Conservation (phyloP, 1,140 invertebrate genomes). For the Manduca sexta region DNA sequence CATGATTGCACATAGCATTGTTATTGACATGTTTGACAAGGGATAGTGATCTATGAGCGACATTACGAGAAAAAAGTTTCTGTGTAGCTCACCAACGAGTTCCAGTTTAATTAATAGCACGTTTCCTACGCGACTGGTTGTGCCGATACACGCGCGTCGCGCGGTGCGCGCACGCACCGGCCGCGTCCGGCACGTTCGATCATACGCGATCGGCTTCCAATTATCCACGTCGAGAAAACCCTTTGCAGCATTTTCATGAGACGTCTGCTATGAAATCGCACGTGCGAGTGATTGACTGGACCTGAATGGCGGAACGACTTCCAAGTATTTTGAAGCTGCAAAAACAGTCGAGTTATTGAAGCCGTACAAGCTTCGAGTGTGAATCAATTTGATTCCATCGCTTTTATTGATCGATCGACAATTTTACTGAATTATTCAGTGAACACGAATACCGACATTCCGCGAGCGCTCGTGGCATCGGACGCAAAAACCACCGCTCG, state of each 20-base stretch:
- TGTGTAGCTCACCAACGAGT: constrained; percentile 7
- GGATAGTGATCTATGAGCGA: constrained; percentile 11
- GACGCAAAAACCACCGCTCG: constrained; percentile 40
- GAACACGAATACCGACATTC: constrained; percentile 66
- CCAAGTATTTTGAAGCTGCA: constrained; percentile 54
- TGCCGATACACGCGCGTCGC: constrained; percentile 18
- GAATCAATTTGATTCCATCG: constrained; percentile 69
- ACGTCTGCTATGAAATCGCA: constrained; percentile 20
- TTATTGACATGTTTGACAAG: constrained; percentile 14
- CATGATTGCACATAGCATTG: constrained; percentile 9
- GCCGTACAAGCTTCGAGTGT: constrained; percentile 60
- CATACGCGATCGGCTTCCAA: constrained; percentile 32
- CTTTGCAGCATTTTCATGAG: constrained; percentile 42
- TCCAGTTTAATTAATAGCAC: constrained; percentile 19
- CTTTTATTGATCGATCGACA: constrained; percentile 70
- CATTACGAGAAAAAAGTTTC: constrained; percentile 21
- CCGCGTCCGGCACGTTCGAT: constrained; percentile 21
- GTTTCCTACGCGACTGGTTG: constrained; percentile 43
- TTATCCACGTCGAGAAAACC: constrained; percentile 49
- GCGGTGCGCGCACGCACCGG: no score
- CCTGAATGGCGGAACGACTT: constrained; percentile 51
- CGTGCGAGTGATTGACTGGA: constrained; percentile 57
- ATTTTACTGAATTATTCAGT: constrained; percentile 68
- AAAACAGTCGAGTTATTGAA: constrained; percentile 58
- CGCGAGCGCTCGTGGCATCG: constrained; percentile 39